phyloP scores from a whole-genome alignment of 2,113 vertebrate genomes.

The Maccullochella peelii region DNA sequence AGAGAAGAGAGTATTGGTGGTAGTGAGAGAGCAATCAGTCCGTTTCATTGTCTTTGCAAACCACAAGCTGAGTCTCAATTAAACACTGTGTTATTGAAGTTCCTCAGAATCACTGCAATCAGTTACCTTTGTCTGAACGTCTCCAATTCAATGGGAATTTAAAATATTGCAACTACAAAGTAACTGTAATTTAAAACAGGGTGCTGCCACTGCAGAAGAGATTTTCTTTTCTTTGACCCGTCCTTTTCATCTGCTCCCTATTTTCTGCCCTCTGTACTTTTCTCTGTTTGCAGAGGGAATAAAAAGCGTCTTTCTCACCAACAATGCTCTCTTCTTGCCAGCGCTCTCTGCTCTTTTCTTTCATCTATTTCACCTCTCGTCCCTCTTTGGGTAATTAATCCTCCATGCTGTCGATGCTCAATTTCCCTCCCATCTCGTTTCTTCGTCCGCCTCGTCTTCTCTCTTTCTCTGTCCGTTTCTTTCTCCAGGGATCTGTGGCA shows the following conservation, averaged over 20 bases:
- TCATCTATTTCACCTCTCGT: constrained; percentile 51
- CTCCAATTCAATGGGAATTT: constrained; percentile 15
- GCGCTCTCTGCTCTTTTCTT: constrained; percentile 30
- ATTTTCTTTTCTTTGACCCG: constrained; percentile 24
- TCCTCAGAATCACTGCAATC: constrained; percentile 53
- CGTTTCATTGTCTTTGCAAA: constrained; percentile 43
- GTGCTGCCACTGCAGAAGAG: background rate
- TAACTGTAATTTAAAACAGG: constrained; percentile 26
- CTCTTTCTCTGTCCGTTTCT: background rate
- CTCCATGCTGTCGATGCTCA: constrained; percentile 28
- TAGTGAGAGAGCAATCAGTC: constrained; percentile 23
- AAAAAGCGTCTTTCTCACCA: constrained; percentile 28
- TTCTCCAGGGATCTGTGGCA: background rate
- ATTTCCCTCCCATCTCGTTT: constrained; percentile 36
- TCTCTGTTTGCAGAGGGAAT: constrained; percentile 19
- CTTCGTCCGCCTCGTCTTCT: background rate
- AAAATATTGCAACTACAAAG: constrained; percentile 21
- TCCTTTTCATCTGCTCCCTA: constrained; percentile 32
- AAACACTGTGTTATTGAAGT: constrained; percentile 7
- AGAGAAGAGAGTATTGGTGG: background rate
- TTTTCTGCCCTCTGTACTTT: constrained; percentile 26
- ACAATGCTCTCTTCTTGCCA: constrained; percentile 12
- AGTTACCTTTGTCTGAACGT: constrained; percentile 55
- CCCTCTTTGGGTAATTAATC: constrained; percentile 86
- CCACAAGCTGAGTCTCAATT: constrained; percentile 28